A percentile compares a stretch with the other conserved stretches of the same genome.
Conservation (phyloP, 1,140 invertebrate species). For the Idris sp. region DNA sequence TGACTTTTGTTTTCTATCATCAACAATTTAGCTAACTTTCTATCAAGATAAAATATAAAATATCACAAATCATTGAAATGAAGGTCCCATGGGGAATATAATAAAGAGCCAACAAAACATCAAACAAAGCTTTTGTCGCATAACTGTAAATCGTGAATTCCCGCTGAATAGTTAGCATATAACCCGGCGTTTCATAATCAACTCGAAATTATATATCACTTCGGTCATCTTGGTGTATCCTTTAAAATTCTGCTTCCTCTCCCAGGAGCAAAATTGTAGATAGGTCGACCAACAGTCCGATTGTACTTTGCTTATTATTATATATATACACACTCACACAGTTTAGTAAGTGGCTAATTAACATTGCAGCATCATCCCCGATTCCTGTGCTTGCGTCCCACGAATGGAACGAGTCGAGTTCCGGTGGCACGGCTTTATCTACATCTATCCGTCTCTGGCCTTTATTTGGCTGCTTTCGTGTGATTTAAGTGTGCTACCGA, state of each 20-base stretch:
- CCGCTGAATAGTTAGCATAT: slow-evolving; percentile 51
- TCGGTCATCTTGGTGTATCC: slow-evolving; percentile 62
- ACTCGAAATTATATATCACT: slow-evolving; percentile 59
- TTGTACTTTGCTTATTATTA: slow-evolving; percentile 68
- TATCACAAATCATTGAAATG: slow-evolving; percentile 26
- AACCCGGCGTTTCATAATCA: slow-evolving; percentile 48
- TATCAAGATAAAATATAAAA: too few relatives aligned
- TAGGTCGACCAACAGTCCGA: slow-evolving; percentile 65
- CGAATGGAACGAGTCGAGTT: too few relatives aligned
- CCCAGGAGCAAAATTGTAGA: slow-evolving; percentile 63
- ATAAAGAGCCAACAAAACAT: slow-evolving; percentile 39
- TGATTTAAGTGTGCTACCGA: slow-evolving; percentile 77
- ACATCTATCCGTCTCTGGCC: slow-evolving; percentile 48
- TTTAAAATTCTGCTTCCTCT: slow-evolving; percentile 49
- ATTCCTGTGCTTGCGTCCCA: slow-evolving; percentile 9
- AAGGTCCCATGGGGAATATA: slow-evolving; percentile 18
- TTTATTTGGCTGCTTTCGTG: too few relatives aligned
- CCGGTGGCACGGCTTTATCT: slow-evolving; percentile 45
- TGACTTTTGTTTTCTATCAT: too few relatives aligned
- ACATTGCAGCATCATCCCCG: slow-evolving; percentile 71
- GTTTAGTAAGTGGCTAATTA: slow-evolving; percentile 76
- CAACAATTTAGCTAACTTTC: too few relatives aligned
- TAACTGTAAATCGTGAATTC: slow-evolving; percentile 48
- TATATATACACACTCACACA: too few relatives aligned
- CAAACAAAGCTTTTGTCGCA: slow-evolving; percentile 48